Evolutionary conservation across 1,140 invertebrate genomes (phyloP), one percentile per base, ranked within the genome.

Genomic region (Sinella curviseta): DNA sequence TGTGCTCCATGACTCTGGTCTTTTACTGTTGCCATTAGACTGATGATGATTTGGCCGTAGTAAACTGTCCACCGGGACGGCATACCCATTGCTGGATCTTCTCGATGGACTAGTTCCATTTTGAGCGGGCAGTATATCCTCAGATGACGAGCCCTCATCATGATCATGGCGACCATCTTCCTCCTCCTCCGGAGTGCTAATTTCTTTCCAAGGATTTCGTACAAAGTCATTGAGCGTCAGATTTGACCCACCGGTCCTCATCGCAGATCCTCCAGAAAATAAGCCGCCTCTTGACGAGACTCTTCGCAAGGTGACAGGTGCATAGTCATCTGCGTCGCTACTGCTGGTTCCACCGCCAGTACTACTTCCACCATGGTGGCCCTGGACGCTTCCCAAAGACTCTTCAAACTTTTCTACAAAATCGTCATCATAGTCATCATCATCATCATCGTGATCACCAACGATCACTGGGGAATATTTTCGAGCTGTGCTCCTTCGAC

Each of bases 1-100:
- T n/a, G 16, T 65, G 12, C 14, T 75, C 74, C 74, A 75, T 24
- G 74, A 75, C 28, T 75, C 74, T 28, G 74, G 74, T 30, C 74
- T 36, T 70, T 33, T 70, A 8, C 31, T 14, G 8, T 14, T 60
- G 14, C 24, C 3, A 14, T 24, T 3, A 3, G 8, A 24, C 26
- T 70, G 26, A n/a, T 60, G 65, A n/a, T 60, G 57, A 70, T 70
- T 70, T 8, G 65, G 31, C n/a, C 65, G 2, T 30, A 70, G 65
- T 33, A 70, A 70, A 33, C 65, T 70, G 30, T 70, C 65, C 3
- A 33, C 65, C 31, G 65, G 65, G 24, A 70, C 31, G 8, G 65
- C 65, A 33, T 70, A 70, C 3, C 65, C 65, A 33, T 30, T 70
- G 31, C 65, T 70, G 3, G 24, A 33, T n/a, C 24, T 70, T 70